Base-by-base conservation (phyloP, 2,888 invertebrate genomes). In the Sphaerophoria taeniata region DNA sequence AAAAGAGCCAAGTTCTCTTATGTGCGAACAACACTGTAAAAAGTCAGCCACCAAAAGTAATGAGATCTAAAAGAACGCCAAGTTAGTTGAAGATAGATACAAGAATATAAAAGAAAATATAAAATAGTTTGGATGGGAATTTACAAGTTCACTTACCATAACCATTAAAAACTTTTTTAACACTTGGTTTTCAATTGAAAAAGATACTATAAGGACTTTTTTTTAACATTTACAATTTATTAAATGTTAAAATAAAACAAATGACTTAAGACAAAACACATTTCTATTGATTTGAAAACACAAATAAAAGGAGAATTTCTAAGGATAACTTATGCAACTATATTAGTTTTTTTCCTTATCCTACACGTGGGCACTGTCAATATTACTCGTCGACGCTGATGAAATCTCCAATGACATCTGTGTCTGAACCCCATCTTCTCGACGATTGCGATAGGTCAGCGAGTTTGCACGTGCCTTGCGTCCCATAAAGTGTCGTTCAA, bases 401-500 rank as follows among this genome's bases (percentile, higher is more conserved):
- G 92, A 89, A 76, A 93, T 91, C 70, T 95, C 94, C 88, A 95
- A 94, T 0, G 95, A 95, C 95, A 96, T 95, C 91, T 96, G 96
- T 94, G 96, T 95, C 83, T 95, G 95, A 31, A 96, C 95, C 0
- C 95, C 95, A 83, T 95, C 95, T n/a, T 94, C 93, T 83, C 94
- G 94, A 14, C 94, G 93, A n/a, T 94, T 94, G 82, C 92, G 93
- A 90, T 94, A 94, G 0, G 94, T 94, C 43, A 95, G 91, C 0
- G 95, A 95, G 90, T 95, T 95, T 69, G 95, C 94, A 34, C 95
- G 92, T 0, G 96, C 96, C 91, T 96, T 96, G 89, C 97, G 95
- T 49, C 95, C 94, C 88, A 95, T 95, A 90, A 97, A 94, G 90
- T 97, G 97, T 14, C 97, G 93, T 89, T 97, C 97, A 0, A 97